Base-by-base conservation (phyloP, 2,888 invertebrate species). In the Strigamia maritima region DNA sequence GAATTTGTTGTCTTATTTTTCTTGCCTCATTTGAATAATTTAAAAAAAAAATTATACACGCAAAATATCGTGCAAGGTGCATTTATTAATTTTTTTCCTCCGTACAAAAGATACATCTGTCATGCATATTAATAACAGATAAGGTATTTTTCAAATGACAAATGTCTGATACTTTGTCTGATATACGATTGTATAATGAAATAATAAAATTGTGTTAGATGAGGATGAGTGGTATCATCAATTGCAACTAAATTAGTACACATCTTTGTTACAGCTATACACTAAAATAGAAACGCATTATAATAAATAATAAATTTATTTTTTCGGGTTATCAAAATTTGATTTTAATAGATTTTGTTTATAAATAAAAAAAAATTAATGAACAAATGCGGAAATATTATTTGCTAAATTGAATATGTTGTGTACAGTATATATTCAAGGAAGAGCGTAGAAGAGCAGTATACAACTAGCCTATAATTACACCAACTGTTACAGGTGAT, bases 401-500 rank as follows among this genome's bases (percentile, higher is more conserved):
- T 44, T 60, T 60, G 24, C 2, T 60, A 24, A 60, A 60, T 60
- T 60, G 22, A 60, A 60, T 60, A n/a, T n/a, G n/a, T n/a, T n/a
- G n/a, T n/a, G n/a, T n/a, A 60, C n/a, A 60, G 24, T 60, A n/a
- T n/a, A n/a, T n/a, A 44, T 60, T 60, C 16, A n/a, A 60, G 60
- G 60, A 60, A 60, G 60, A 10, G 19, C 60, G 19, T 19, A 60
- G 8, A 44, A 10, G 44, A 44, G 60, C 60, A 10, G 10, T 60
- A n/a, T 60, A 19, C 44, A 24, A 6, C 7, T 60, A 60, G 19
- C 60, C 60, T 60, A 10, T 60, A 60, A 60, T 60, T 60, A 60
- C 24, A 60, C 60, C 60, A 60, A 60, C 60, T 60, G 60, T 60
- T 19, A 60, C 60, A 60, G 60, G 60, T 60, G 60, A 60, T 60